A percentile compares a stretch with the other conserved stretches of the same genome.
These are phyloP conservation scores for Zaprionus nigranus DNA, from an alignment of 1,140 invertebrate genomes.

Conservation along the genomic window DNA sequence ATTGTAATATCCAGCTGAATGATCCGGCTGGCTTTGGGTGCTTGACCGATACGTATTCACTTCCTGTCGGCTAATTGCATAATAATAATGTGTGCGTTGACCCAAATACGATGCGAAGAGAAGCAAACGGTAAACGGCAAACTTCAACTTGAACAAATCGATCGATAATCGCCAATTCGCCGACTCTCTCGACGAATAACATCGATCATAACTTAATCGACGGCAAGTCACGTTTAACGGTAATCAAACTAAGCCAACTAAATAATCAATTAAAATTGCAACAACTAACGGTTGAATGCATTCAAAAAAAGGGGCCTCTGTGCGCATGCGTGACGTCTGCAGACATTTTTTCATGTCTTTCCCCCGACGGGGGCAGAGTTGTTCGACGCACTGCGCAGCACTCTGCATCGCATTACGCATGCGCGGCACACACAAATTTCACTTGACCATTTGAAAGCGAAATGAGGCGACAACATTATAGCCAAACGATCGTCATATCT, in stretches of 20 bases:
- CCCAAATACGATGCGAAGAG: slow-evolving; percentile 22
- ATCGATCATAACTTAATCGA: slow-evolving; percentile 55
- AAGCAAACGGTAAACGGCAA: slow-evolving; percentile 48
- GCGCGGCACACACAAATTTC: slow-evolving; percentile 70
- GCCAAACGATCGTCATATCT: slow-evolving; percentile 62
- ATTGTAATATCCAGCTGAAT: not conserved
- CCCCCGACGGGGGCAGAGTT: slow-evolving; percentile 12
- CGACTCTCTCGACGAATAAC: slow-evolving; percentile 29
- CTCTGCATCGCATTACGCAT: slow-evolving; percentile 55
- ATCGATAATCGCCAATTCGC: slow-evolving; percentile 41
- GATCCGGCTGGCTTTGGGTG: slow-evolving; percentile 27
- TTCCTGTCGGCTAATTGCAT: slow-evolving; percentile 54
- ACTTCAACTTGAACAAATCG: slow-evolving; percentile 73
- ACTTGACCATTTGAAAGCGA: slow-evolving; percentile 79
- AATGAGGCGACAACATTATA: slow-evolving; percentile 42
- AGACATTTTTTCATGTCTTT: slow-evolving; percentile 50
- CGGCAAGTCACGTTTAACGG: slow-evolving; percentile 42
- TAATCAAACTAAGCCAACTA: slow-evolving; percentile 57
- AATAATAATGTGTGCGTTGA: slow-evolving; percentile 26
- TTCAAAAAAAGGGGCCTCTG: slow-evolving; percentile 34
- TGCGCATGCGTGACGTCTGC: slow-evolving; percentile 58
- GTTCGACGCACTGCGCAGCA: not conserved
- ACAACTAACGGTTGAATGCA: slow-evolving; percentile 48
- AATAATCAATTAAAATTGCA: slow-evolving; percentile 53
- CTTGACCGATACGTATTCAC: slow-evolving; percentile 28